A percentile compares a stretch with the other conserved stretches of the same genome.
Conservation (phyloP, 2,888 invertebrate genomes). For the Drosophila dives region DNA sequence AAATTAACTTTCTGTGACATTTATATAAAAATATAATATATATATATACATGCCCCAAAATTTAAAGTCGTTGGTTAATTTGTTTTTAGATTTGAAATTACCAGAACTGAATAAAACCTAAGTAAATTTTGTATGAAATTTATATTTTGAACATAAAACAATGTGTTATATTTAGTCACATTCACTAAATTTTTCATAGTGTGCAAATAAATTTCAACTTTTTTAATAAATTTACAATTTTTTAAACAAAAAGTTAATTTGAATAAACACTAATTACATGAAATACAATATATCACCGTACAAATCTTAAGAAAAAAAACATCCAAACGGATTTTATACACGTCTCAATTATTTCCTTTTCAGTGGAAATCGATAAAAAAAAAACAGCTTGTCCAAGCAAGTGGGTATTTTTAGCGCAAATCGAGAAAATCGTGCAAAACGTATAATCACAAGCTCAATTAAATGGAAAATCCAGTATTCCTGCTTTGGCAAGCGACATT, state of each 20-base stretch:
- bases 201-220: neutral
- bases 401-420: conserved; percentile 13
- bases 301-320: neutral
- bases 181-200: neutral
- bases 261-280: neutral
- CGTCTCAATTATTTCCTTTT: conserved; percentile 50
- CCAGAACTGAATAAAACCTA: neutral
- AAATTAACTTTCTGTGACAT: neutral
- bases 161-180: neutral
- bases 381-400: conserved; percentile 30
- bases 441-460: conserved; percentile 18
- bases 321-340: conserved; percentile 10
- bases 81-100: neutral
- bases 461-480: conserved; percentile 8
- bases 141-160: neutral
- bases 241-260: neutral
- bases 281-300: neutral
- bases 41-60: neutral
- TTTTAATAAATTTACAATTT: neutral
- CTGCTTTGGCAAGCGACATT: conserved; percentile 20
- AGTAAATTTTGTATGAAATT: neutral
- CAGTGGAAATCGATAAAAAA: conserved; percentile 24
- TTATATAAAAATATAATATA: neutral
- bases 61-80: neutral
- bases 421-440: conserved; percentile 35